Evolutionary conservation across 1,140 invertebrate genomes (phyloP).

Genomic region (Holotrichia oblita): DNA sequence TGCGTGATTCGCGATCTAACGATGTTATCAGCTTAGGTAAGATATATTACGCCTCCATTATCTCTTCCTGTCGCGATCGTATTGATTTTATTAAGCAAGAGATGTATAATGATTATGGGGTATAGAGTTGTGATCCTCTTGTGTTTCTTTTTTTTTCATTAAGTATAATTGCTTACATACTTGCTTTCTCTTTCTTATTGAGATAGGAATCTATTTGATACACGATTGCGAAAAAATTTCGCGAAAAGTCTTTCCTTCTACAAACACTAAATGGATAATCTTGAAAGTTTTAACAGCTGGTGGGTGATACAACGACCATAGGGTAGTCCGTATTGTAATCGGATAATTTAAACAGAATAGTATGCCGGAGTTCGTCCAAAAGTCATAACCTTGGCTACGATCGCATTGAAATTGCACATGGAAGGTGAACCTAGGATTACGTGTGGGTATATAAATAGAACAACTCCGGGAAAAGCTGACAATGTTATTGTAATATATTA

Average conservation of each 20-base stretch:
- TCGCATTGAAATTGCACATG: neutral
- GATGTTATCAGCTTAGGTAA: constrained; percentile 35
- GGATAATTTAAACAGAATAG: neutral
- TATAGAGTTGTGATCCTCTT: too few relatives aligned
- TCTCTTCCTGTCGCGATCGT: constrained; percentile 22
- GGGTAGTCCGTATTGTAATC: neutral
- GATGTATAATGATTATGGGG: constrained; percentile 4
- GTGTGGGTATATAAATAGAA: neutral
- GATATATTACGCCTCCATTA: constrained; percentile 31
- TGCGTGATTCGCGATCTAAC: constrained; percentile 32
- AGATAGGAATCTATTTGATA: too few relatives aligned
- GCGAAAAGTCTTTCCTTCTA: too few relatives aligned
- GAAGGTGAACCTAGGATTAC: constrained; percentile 24
- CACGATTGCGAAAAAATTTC: too few relatives aligned
- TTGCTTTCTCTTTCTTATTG: too few relatives aligned
- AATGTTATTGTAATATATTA: constrained; percentile 26
- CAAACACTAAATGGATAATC: too few relatives aligned
- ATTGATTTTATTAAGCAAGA: constrained; percentile 25
- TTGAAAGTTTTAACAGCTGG: too few relatives aligned
- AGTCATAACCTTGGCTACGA: neutral
- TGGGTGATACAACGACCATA: too few relatives aligned
- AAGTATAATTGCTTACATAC: neutral
- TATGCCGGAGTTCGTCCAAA: neutral
- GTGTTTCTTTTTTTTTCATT: constrained; percentile 8
- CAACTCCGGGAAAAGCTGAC: neutral